A percentile compares a stretch with the other conserved stretches of the same genome.
Conservation (phyloP, 1,140 invertebrate species). For the Atopsyche davidsoni region DNA sequence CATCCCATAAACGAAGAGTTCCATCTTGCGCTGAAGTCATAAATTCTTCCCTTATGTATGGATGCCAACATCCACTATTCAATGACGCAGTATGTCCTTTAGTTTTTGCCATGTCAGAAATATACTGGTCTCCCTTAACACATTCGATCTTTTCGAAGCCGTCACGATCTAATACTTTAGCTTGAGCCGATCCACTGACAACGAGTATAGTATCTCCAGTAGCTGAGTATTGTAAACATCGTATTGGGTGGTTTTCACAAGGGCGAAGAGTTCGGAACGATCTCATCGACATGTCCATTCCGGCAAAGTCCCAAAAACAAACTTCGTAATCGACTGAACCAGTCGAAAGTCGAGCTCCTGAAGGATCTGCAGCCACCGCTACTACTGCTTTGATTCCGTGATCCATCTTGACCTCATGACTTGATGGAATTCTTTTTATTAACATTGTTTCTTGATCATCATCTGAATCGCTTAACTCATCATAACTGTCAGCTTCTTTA, state of each 20-base stretch:
- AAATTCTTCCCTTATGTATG: conserved; percentile 86
- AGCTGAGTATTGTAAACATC: conserved; percentile 81
- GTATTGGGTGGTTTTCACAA: conserved; percentile 93
- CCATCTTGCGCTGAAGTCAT: conserved; percentile 91
- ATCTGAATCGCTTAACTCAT: conserved; percentile 50
- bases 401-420: conserved; percentile 70
- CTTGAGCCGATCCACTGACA: conserved; percentile 84
- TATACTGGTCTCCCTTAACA: conserved; percentile 94
- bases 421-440: conserved; percentile 67
- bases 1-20: conserved; percentile 86
- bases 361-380: conserved; percentile 84
- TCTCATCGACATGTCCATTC: conserved; percentile 88
- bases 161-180: conserved; percentile 93
- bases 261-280: conserved; percentile 90
- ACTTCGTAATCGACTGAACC: conserved; percentile 95
- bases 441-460: conserved; percentile 49
- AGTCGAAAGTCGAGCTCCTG: conserved; percentile 86
- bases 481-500: conserved; percentile 45
- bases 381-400: conserved; percentile 84
- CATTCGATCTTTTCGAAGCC: conserved; percentile 95
- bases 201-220: conserved; percentile 94
- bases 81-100: conserved; percentile 94
- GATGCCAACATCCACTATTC: conserved; percentile 92
- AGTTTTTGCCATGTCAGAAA: conserved; percentile 88
- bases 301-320: conserved; percentile 96